Evolutionary conservation across 2,888 invertebrate species (phyloP).

Genomic region (Drosophila austrosaltans): DNA sequence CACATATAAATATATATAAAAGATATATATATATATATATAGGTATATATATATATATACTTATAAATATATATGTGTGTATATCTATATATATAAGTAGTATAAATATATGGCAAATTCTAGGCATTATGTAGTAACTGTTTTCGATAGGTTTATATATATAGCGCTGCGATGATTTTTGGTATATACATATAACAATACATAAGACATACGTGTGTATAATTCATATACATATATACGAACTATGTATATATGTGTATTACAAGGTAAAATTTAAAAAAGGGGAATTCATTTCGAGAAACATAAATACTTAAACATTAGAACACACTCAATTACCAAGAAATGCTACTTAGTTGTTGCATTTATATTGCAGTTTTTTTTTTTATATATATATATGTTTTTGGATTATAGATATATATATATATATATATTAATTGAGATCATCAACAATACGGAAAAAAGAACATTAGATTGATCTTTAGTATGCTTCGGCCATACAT

Average conservation of each 20-base stretch:
- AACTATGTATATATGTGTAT: background rate
- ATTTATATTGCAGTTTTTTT: slow-evolving; percentile 59
- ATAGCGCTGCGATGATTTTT: slow-evolving; percentile 69
- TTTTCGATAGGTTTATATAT: slow-evolving; percentile 38
- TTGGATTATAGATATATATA: slow-evolving; percentile 6
- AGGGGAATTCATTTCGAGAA: slow-evolving; percentile 64
- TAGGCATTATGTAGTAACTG: slow-evolving; percentile 71
- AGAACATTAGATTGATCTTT: slow-evolving; percentile 10
- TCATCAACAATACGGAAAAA: slow-evolving; percentile 6
- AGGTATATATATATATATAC: slow-evolving; percentile 36
- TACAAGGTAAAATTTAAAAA: slow-evolving; percentile 42
- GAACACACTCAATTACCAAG: slow-evolving; percentile 77
- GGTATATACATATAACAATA: slow-evolving; percentile 75
- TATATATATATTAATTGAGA: slow-evolving; percentile 5
- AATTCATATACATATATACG: slow-evolving; percentile 51
- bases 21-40: slow-evolving; percentile 39
- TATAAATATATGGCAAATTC: slow-evolving; percentile 66
- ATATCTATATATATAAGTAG: slow-evolving; percentile 26
- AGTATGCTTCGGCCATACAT: slow-evolving; percentile 8
- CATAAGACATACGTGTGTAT: slow-evolving; percentile 77
- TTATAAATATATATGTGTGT: slow-evolving; percentile 36
- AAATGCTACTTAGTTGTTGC: slow-evolving; percentile 64
- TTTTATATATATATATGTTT: slow-evolving; percentile 45
- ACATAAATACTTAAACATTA: slow-evolving; percentile 70
- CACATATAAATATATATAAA: background rate